A percentile compares a stretch with the other conserved stretches of the same genome.
Evolutionary conservation across 1,140 invertebrate genomes (phyloP).

Genomic region (Listronotus bonariensis): DNA sequence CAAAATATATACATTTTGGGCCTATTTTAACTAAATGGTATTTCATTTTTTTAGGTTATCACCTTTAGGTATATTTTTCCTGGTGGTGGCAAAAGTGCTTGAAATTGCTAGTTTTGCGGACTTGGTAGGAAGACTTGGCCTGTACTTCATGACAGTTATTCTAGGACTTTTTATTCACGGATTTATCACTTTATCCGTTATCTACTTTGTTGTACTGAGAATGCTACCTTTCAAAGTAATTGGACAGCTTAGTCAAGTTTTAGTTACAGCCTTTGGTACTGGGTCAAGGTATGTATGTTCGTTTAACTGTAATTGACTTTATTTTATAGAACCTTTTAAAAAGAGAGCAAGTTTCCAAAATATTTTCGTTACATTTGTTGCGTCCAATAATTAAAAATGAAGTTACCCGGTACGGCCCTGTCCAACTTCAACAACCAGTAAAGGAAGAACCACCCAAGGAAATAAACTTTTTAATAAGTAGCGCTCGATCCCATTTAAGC

Average conservation of each 20-base stretch:
- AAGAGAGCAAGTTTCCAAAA: too few relatives aligned
- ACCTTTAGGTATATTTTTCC: slow-evolving; percentile 88
- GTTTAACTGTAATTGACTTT: too few relatives aligned
- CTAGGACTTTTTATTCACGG: slow-evolving; percentile 88
- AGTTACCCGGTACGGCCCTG: too few relatives aligned
- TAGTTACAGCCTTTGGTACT: slow-evolving; percentile 90
- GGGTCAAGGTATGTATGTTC: slow-evolving; percentile 77
- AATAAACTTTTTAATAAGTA: too few relatives aligned
- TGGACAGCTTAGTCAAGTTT: slow-evolving; percentile 82
- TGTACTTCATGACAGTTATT: slow-evolving; percentile 91
- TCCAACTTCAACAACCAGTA: too few relatives aligned
- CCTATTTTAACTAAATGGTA: too few relatives aligned
- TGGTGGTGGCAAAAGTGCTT: slow-evolving; percentile 88
- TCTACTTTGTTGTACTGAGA: slow-evolving; percentile 79
- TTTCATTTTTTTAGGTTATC: slow-evolving; percentile 80
- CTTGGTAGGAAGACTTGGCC: slow-evolving; percentile 82
- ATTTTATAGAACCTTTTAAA: too few relatives aligned
- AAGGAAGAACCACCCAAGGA: too few relatives aligned
- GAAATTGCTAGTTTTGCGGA: slow-evolving; percentile 83
- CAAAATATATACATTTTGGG: too few relatives aligned
- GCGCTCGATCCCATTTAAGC: too few relatives aligned
- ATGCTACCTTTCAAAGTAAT: slow-evolving; percentile 81
- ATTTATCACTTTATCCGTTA: slow-evolving; percentile 81
- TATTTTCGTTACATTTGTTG: too few relatives aligned
- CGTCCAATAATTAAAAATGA: too few relatives aligned